A percentile compares a stretch with the other conserved stretches of the same genome.
Evolutionary conservation across 2,797 vertebrate species (phyloP).

Genomic region (Hafferia zeledoni): DNA sequence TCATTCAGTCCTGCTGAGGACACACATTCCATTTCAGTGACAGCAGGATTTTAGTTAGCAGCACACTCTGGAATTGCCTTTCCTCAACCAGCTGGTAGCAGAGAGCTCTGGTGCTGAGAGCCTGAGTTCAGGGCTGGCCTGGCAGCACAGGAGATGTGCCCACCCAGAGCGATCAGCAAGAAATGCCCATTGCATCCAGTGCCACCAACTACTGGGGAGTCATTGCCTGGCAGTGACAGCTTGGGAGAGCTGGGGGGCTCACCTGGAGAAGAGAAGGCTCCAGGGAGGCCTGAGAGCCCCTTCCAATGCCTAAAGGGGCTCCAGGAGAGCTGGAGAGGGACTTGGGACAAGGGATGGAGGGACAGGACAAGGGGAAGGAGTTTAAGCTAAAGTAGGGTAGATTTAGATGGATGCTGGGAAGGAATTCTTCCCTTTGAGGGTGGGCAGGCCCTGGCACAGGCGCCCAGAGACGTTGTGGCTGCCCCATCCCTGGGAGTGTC

Average conservation of each 20-base stretch:
- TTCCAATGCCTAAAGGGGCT: neutral
- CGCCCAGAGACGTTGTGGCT: neutral
- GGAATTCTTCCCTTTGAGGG: neutral
- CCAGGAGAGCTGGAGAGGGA: neutral
- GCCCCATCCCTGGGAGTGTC: neutral
- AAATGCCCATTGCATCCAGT: neutral
- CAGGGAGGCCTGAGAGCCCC: neutral
- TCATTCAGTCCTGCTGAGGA: neutral
- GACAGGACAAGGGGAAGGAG: neutral
- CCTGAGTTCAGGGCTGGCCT: neutral
- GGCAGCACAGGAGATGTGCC: neutral
- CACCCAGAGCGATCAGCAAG: neutral
- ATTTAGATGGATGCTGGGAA: fast-evolving
- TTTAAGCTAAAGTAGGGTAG: neutral
- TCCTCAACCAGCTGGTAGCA: neutral
- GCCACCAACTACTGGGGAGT: neutral
- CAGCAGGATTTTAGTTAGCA: neutral
- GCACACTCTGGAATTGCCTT: neutral
- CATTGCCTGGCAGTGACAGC: neutral
- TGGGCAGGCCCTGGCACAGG: neutral
- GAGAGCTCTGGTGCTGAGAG: neutral
- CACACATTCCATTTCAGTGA: neutral
- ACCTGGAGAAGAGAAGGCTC: neutral
- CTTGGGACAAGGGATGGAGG: neutral
- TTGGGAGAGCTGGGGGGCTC: neutral